A percentile compares a stretch with the other conserved stretches of the same genome.
These are phyloP conservation scores for Hypolimnas misippus DNA, from an alignment of 2,888 invertebrate genomes.

Conservation along the genomic window DNA sequence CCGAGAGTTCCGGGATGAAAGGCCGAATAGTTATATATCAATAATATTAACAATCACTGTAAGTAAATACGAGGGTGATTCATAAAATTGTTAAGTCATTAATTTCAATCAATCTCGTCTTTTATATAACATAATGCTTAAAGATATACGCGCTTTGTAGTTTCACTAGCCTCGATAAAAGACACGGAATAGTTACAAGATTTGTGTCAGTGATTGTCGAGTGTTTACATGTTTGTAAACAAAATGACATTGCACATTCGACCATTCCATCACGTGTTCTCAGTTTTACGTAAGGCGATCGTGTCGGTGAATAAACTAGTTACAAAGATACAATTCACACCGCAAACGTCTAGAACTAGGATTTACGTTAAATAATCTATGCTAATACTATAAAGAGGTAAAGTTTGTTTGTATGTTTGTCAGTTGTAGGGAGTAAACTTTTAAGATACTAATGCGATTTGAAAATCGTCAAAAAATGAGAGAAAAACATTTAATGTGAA, in stretches of 20 bases:
- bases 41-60: background rate
- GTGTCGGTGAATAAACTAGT: slow-evolving; percentile 27
- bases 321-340: slow-evolving; percentile 18
- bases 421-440: too few relatives aligned
- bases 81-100: too few relatives aligned
- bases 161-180: slow-evolving; percentile 7
- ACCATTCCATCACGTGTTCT: slow-evolving; percentile 27
- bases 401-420: too few relatives aligned
- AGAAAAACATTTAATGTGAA: too few relatives aligned
- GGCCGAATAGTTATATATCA: background rate
- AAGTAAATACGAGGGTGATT: too few relatives aligned
- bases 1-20: too few relatives aligned
- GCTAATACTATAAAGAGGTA: too few relatives aligned
- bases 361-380: too few relatives aligned
- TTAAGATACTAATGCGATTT: too few relatives aligned
- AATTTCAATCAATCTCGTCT: too few relatives aligned
- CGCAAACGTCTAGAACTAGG: background rate
- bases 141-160: slow-evolving; percentile 2
- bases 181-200: slow-evolving; percentile 2
- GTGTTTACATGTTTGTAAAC: slow-evolving; percentile 29
- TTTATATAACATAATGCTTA: background rate
- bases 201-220: slow-evolving; percentile 9
- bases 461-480: too few relatives aligned
- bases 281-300: slow-evolving; percentile 21
- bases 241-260: slow-evolving; percentile 24